Evolutionary conservation across 2,888 invertebrate genomes (phyloP).

Genomic region (Dasysyrphus albostriatus): DNA sequence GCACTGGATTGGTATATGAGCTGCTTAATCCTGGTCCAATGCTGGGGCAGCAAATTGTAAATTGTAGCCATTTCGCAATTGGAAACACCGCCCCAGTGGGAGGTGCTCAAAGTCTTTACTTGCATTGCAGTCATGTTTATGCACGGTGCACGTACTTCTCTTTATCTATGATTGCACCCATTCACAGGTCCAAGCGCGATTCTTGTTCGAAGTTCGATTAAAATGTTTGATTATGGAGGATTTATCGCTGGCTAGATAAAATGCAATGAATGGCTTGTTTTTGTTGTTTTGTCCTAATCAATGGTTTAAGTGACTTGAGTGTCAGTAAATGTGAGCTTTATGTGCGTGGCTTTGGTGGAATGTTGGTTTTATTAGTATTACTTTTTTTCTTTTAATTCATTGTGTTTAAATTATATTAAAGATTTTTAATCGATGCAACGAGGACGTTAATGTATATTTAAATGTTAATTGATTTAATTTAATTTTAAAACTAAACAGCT

Average conservation of each 20-base stretch:
- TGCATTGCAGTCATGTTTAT: conserved; percentile 2
- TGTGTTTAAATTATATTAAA: background rate
- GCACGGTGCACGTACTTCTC: conserved; percentile 25
- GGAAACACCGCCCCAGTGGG: conserved; percentile 68
- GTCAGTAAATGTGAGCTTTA: conserved; percentile 61
- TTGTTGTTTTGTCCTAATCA: conserved; percentile 65
- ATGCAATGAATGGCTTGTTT: conserved; percentile 68
- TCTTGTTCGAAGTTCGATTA: conserved; percentile 48
- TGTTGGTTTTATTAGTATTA: background rate
- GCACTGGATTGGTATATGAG: conserved; percentile 40
- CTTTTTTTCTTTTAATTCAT: background rate
- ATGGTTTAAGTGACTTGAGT: conserved; percentile 67
- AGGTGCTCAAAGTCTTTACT: conserved; percentile 48
- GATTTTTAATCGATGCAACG: no score
- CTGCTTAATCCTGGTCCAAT: conserved; percentile 60
- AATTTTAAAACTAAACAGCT: no score
- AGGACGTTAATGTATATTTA: no score
- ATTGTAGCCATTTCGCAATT: conserved; percentile 55
- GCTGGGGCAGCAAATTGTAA: conserved; percentile 53
- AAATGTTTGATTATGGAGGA: conserved; percentile 52
- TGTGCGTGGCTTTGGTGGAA: conserved; percentile 33
- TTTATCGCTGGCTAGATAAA: conserved; percentile 62
- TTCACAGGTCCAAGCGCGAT: conserved; percentile 35
- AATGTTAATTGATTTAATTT: no score
- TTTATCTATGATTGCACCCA: conserved; percentile 49